These are phyloP conservation scores for Microplitis manilae DNA, from an alignment of 2,888 invertebrate genomes.

Conservation along the genomic window DNA sequence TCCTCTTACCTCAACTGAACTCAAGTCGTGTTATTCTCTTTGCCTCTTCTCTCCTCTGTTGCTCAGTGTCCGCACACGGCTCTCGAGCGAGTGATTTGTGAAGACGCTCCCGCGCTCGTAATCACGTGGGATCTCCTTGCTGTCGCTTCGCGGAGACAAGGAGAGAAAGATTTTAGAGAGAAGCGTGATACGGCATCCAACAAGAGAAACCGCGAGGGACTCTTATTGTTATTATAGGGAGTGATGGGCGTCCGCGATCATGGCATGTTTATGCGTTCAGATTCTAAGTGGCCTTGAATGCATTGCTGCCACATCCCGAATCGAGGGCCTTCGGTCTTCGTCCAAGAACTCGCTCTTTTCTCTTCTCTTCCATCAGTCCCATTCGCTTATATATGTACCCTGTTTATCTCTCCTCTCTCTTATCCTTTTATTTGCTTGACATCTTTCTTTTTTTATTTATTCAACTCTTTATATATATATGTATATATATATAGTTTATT, in stretches of 20 bases:
- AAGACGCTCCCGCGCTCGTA: constrained; percentile 70
- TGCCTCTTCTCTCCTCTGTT: constrained; percentile 35
- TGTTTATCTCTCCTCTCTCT: constrained; percentile 30
- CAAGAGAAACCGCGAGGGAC: constrained; percentile 58
- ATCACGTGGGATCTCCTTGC: constrained; percentile 70
- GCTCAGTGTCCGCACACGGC: constrained; percentile 37
- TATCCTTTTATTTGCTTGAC: constrained; percentile 35
- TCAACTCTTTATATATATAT: neutral
- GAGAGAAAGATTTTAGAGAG: constrained; percentile 42
- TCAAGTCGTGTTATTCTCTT: constrained; percentile 12
- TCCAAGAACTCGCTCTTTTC: constrained; percentile 44
- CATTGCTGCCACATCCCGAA: constrained; percentile 53
- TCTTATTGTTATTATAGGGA: constrained; percentile 72
- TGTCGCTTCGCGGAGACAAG: constrained; percentile 57
- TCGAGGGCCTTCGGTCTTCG: constrained; percentile 47
- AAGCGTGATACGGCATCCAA: constrained; percentile 25
- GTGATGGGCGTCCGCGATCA: constrained; percentile 68
- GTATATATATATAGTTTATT: neutral
- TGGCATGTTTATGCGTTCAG: constrained; percentile 71
- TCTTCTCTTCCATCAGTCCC: constrained; percentile 17
- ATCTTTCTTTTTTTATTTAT: constrained; percentile 33
- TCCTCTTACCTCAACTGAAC: constrained; percentile 18
- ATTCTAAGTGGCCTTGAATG: constrained; percentile 69
- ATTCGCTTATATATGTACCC: constrained; percentile 39
- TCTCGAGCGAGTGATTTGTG: constrained; percentile 69